Conservation (phyloP, 2,113 vertebrate genomes). For the Dermatemys mawii region DNA sequence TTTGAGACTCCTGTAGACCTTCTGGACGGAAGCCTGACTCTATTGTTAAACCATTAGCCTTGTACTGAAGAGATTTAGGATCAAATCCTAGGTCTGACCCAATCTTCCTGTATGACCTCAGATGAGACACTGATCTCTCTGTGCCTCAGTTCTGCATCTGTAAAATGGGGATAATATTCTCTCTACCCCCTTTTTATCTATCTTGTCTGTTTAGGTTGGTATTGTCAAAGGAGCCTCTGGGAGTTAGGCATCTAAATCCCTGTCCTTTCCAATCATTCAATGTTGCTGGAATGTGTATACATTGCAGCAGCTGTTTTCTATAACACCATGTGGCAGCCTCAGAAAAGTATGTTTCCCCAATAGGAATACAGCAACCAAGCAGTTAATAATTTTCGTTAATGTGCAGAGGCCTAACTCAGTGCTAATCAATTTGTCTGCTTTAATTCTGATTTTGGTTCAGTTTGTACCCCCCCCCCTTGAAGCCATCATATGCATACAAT, state of each 20-base stretch:
- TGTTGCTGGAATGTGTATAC: not conserved
- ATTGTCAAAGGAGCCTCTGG: not conserved
- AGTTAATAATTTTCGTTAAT: slow-evolving; percentile 17
- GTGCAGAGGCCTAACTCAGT: slow-evolving; percentile 3
- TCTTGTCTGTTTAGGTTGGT: not conserved
- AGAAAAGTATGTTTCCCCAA: not conserved
- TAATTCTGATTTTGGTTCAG: slow-evolving; percentile 35
- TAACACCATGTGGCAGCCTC: not conserved
- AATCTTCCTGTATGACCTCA: not conserved
- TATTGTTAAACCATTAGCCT: not conserved
- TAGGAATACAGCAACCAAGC: not conserved
- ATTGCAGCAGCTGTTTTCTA: not conserved
- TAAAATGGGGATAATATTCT: not conserved
- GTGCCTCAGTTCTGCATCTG: not conserved
- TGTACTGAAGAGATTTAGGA: not conserved
- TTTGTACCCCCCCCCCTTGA: slow-evolving; percentile 40
- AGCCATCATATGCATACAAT: slow-evolving; percentile 1
- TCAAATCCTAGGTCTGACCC: not conserved
- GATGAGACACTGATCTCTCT: not conserved
- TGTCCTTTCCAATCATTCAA: not conserved
- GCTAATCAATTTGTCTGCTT: slow-evolving; percentile 29
- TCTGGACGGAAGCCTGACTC: not conserved
- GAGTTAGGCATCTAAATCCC: not conserved
- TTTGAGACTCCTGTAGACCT: not conserved
- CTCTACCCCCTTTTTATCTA: not conserved